phyloP scores from a whole-genome alignment of 2,797 vertebrate species.

The Hemibagrus guttatus region DNA sequence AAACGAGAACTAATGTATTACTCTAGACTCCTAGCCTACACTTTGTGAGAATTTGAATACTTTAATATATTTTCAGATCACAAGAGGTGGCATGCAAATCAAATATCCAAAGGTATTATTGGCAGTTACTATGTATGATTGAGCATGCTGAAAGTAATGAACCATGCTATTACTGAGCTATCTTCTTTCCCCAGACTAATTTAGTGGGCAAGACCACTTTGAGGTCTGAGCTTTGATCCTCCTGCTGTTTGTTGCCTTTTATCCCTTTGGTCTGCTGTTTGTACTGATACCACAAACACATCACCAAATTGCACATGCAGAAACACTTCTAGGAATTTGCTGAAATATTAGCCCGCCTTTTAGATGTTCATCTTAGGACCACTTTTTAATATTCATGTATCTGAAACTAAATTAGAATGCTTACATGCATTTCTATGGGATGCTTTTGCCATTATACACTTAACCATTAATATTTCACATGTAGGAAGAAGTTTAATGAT shows the following conservation, averaged over 20 bases:
- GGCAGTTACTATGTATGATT: slow-evolving; percentile 45
- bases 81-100: slow-evolving; percentile 30
- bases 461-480: neutral
- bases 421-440: slow-evolving; percentile 27
- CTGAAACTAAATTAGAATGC: slow-evolving; percentile 37
- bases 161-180: slow-evolving; percentile 53
- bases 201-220: slow-evolving; percentile 54
- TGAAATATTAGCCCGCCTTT: slow-evolving; percentile 53
- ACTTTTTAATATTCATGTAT: slow-evolving; percentile 37
- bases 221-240: slow-evolving; percentile 60
- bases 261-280: slow-evolving; percentile 57
- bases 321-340: slow-evolving; percentile 36
- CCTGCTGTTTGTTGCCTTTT: slow-evolving; percentile 56
- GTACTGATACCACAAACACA: slow-evolving; percentile 54
- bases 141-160: slow-evolving; percentile 50
- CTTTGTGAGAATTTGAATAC: slow-evolving; percentile 2
- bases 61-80: slow-evolving; percentile 14
- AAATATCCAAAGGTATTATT: slow-evolving; percentile 39
- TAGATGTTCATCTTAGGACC: slow-evolving; percentile 44
- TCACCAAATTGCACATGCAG: slow-evolving; percentile 51
- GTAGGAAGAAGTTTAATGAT: slow-evolving; percentile 1
- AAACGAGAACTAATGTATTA: neutral
- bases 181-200: slow-evolving; percentile 59
- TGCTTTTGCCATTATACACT: slow-evolving; percentile 26
- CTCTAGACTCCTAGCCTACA: neutral